Base-by-base conservation (phyloP, 2,888 invertebrate genomes). In the Eupithecia exiguata region DNA sequence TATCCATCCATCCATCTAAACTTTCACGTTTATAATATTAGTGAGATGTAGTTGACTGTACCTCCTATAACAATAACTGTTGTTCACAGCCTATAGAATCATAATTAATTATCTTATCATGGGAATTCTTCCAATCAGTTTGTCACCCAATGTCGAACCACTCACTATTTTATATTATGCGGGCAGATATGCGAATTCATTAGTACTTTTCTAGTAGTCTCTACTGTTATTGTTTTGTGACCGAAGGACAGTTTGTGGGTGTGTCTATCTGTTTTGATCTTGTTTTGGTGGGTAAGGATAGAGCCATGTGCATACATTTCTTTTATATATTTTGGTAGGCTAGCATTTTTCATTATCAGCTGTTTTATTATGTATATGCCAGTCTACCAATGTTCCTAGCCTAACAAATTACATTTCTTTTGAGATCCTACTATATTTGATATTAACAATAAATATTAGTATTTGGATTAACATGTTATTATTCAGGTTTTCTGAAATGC, bases 71-170 rank as follows among this genome's bases (percentile, higher is more conserved):
- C 53, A 73, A 74, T 72, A 36, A 62, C 35, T 70, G 73, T 76
- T 73, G 62, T 76, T 72, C 70, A 58, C 70, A 63, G 40, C 68
- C 16, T 46, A 70, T 72, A 70, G 72, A 74, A 63, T 71, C 66
- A 72, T 74, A 70, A 70, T 74, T 74, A 70, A 70, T 74, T 78
- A 79, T 76, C 78, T 80, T 77, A 80, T 79, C 79, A 76, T 78
- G 75, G 68, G 75, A 79, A 78, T 78, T 73, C 71, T 77, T 78
- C 38, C 74, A 77, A 75, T 78, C 75, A 77, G 74, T 75, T 67
- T 72, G 72, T 71, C 65, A 68, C 74, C 74, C 70, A 74, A 71
- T 75, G 71, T 71, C 36, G 72, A 62, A 21, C 35, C 30, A 21
- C n/a, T 38, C 67, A 65, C 69, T 74, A 71, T 71, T 68, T 77